Base-by-base conservation (phyloP, 2,888 invertebrate species). In the Harpagoxenus sublaevis region DNA sequence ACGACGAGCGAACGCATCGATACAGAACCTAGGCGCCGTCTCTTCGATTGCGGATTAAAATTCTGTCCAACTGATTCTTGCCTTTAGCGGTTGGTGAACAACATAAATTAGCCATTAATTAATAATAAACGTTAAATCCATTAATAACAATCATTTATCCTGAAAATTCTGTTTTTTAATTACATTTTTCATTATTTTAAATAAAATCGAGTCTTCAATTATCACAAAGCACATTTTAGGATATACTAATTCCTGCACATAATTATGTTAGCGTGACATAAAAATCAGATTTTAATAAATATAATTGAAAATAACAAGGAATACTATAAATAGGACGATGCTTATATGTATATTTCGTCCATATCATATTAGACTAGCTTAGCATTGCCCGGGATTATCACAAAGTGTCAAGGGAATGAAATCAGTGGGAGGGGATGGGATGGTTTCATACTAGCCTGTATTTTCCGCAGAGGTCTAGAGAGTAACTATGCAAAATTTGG, bases 21-120 rank as follows among this genome's bases (percentile, higher is more conserved):
- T 70, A 55, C 62, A 62, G 53, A 81, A 74, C 60, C n/a, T 66
- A 12, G 55, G 31, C 70, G 42, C 39, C 57, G 71, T 78, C 55
- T 12, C 28, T 35, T 35, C 48, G 71, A 28, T 39, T 53, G 65
- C 55, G 6, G 65, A 79, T 73, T 79, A 65, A 84, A 84, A 28
- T 70, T 53, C 42, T 62, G 35, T 66, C 53, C 73, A 31, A 84
- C 70, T 71, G 39, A 81, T 84, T 35, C n/a, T 28, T 68, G 23
- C 23, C 23, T 66, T 66, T 45, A 28, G 3, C 70, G 4, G 15
- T 28, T 35, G 28, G 28, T 3, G 71, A 48, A 45, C 18, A 23
- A n/a, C 9, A 18, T 28, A 60, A 35, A 31, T n/a, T n/a, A n/a
- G n/a, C 60, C n/a, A 35, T 60, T 60, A 60, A 57, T 55, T 57